Evolutionary conservation across 2,888 invertebrate genomes (phyloP).

Genomic region (Hirtodrosophila duncani): DNA sequence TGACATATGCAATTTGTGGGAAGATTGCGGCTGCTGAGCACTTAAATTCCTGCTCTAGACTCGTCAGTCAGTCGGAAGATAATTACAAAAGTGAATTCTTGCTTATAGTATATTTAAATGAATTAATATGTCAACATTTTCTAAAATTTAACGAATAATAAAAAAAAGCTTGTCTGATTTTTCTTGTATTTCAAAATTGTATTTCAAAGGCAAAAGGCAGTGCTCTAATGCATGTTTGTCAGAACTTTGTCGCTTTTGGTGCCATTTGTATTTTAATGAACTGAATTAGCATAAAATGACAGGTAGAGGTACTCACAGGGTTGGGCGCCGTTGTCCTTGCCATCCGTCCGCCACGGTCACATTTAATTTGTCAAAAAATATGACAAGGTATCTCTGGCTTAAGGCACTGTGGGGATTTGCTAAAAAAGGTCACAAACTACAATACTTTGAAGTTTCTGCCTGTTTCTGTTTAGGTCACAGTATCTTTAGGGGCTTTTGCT

Average conservation of each 20-base stretch:
- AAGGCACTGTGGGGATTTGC: slow-evolving; percentile 64
- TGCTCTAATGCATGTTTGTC: slow-evolving; percentile 48
- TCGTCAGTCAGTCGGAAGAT: slow-evolving; percentile 1
- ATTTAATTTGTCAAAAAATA: slow-evolving; percentile 67
- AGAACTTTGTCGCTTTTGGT: slow-evolving; percentile 51
- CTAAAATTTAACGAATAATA: no score
- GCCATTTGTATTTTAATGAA: slow-evolving; percentile 66
- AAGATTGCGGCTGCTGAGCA: not conserved
- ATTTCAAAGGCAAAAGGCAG: slow-evolving; percentile 10
- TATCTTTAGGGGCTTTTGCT: slow-evolving; percentile 28
- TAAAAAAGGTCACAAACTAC: slow-evolving; percentile 45
- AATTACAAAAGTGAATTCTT: not conserved
- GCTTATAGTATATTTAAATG: slow-evolving; percentile 1
- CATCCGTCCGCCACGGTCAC: not conserved
- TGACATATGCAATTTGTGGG: slow-evolving; percentile 62
- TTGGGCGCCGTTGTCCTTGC: not conserved
- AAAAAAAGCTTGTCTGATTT: slow-evolving; percentile 7
- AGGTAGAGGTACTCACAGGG: slow-evolving; percentile 44
- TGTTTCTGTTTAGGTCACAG: slow-evolving; percentile 19
- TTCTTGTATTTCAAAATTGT: slow-evolving; percentile 4
- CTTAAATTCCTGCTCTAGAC: not conserved
- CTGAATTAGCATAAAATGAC: slow-evolving; percentile 67
- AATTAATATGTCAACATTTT: slow-evolving; percentile 25
- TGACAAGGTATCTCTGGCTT: slow-evolving; percentile 58
- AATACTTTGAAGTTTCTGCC: slow-evolving; percentile 55